Percentiles rank a stretch among this genome's conserved stretches.
These are phyloP conservation scores for Calonectris borealis DNA, from an alignment of 2,113 vertebrate species.

Conservation along the genomic window DNA sequence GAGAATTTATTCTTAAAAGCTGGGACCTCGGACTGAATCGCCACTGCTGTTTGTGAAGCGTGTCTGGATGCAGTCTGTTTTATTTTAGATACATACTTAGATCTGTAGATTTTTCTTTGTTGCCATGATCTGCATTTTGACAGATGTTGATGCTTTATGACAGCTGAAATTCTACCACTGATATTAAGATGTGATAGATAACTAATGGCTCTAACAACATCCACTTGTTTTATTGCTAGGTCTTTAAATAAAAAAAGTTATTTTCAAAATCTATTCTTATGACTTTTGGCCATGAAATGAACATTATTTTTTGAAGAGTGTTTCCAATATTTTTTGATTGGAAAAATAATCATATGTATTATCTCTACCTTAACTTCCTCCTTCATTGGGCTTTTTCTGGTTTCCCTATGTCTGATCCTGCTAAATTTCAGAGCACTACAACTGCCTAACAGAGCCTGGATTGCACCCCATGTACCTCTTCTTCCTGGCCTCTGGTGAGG, in stretches of 20 bases:
- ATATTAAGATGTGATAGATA: background rate
- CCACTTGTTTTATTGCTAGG: background rate
- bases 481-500: background rate
- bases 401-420: background rate
- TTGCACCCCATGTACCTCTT: background rate
- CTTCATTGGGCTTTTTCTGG: background rate
- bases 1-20: background rate
- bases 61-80: background rate
- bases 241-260: background rate
- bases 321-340: background rate
- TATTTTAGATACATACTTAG: background rate
- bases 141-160: background rate
- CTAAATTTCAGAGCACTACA: background rate
- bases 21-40: accelerated
- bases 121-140: background rate
- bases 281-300: background rate
- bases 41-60: background rate
- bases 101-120: background rate
- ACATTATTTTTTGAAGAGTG: background rate
- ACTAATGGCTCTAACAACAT: conserved; percentile 19
- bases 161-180: background rate
- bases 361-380: background rate
- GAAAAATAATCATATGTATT: background rate
- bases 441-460: background rate
- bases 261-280: background rate